Base-by-base conservation (phyloP, 1,140 invertebrate genomes). In the Colletes latitarsis region DNA sequence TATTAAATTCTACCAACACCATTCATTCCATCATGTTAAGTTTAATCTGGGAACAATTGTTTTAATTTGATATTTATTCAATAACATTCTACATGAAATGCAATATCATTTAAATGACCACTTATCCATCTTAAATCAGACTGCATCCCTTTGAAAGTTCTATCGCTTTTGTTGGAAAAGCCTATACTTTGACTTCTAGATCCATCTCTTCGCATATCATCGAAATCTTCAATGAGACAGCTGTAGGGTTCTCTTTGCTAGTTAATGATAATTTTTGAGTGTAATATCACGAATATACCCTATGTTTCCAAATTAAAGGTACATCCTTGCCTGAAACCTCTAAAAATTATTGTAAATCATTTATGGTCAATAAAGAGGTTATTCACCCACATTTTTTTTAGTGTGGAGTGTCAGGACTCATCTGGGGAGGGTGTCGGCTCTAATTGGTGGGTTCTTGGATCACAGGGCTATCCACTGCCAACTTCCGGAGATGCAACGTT, bases 391-490 rank as follows among this genome's bases (percentile, higher is more conserved):
- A 55, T 58, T 62, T 4, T 66, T 82, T 39, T 39, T 71, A 87
- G 88, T 82, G 74, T 88, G 83, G 91, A 92, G 87, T 88, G 90
- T 88, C 86, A 89, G 64, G 90, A 82, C 66, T 87, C 80, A 82
- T 77, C 87, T 41, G 81, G 85, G 81, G 90, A 92, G 77, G 86
- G 86, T 78, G 77, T 86, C 63, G 78, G 72, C 63, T 88, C 91
- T 88, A 92, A 92, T 85, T 89, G 90, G 87, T 93, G 92, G 92
- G 76, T 92, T 82, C 77, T 93, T 83, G 91, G 91, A 82, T 89
- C 92, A 30, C 92, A 93, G 90, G 90, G 82, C 81, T 89, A 67
- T 82, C 81, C 85, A 77, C 58, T 88, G 74, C 67, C 87, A 82
- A 71, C 53, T 55, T 9, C 84, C 76, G 83, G 88, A 79, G 88